Evolutionary conservation across 2,113 vertebrate genomes (phyloP).

Genomic region (Chlorocebus sabaeus): DNA sequence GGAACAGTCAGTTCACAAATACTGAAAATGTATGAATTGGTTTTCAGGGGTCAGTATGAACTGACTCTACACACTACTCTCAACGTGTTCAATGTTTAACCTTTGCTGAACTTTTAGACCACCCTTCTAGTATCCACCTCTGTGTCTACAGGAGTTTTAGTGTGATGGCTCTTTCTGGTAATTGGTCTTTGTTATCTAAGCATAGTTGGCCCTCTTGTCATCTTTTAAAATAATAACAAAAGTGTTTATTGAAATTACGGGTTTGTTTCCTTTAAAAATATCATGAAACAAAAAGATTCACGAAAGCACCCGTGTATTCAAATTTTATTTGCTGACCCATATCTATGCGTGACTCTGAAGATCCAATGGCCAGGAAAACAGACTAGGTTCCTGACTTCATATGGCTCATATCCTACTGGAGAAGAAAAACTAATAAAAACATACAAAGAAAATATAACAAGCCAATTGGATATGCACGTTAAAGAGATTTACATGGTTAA

Average conservation of each 20-base stretch:
- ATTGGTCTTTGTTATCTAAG: not conserved
- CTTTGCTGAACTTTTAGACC: not conserved
- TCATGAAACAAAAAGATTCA: not conserved
- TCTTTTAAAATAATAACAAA: not conserved
- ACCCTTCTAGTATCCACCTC: not conserved
- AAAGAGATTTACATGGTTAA: not conserved
- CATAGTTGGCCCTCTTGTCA: not conserved
- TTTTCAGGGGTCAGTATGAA: not conserved
- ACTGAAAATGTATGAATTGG: not conserved
- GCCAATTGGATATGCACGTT: not conserved
- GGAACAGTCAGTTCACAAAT: not conserved
- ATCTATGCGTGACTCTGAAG: not conserved
- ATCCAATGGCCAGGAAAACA: not conserved
- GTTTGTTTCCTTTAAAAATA: not conserved
- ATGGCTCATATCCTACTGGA: not conserved
- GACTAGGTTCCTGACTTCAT: not conserved
- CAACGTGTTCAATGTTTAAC: not conserved
- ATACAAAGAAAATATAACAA: not conserved
- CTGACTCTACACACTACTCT: not conserved
- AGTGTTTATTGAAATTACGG: not conserved
- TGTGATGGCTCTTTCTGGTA: not conserved
- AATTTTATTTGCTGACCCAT: not conserved
- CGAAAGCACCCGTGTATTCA: not conserved
- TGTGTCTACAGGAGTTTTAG: fast-evolving
- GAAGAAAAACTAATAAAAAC: not conserved